Conservation (phyloP, 2,113 vertebrate genomes). For the Panthera uncia region DNA sequence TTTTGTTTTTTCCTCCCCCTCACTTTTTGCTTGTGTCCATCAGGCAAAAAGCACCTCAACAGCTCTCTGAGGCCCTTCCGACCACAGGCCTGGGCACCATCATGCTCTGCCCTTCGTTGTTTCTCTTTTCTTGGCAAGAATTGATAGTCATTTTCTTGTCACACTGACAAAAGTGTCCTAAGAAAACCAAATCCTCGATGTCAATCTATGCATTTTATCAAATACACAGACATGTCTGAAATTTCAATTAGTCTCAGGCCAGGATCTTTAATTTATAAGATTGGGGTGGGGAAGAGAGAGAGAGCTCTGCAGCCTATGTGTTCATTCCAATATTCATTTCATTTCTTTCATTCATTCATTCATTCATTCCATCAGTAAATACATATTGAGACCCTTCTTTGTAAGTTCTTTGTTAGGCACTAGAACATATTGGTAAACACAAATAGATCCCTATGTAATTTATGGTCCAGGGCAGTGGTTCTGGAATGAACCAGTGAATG, state of each 20-base stretch:
- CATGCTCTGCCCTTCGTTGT: neutral
- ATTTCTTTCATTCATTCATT: neutral
- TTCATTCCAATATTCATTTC: neutral
- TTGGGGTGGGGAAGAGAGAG: accelerated
- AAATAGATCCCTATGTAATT: neutral
- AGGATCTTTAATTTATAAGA: neutral
- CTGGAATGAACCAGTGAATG: neutral
- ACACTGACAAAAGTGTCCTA: neutral
- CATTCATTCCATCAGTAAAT: neutral
- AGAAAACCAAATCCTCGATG: neutral
- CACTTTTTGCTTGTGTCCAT: neutral
- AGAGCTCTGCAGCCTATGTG: neutral
- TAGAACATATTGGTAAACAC: neutral
- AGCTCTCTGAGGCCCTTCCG: neutral
- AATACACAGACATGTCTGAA: neutral
- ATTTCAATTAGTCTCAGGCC: neutral
- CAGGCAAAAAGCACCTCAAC: too few species aligned
- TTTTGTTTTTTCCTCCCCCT: neutral
- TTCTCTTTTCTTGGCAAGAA: neutral
- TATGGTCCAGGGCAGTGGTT: accelerated
- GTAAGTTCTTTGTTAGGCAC: neutral
- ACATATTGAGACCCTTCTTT: neutral
- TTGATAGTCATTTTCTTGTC: neutral
- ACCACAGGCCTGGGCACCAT: accelerated
- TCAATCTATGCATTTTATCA: neutral